These are phyloP conservation scores for Glossophaga mutica DNA, from an alignment of 2,797 vertebrate species.

Conservation along the genomic window DNA sequence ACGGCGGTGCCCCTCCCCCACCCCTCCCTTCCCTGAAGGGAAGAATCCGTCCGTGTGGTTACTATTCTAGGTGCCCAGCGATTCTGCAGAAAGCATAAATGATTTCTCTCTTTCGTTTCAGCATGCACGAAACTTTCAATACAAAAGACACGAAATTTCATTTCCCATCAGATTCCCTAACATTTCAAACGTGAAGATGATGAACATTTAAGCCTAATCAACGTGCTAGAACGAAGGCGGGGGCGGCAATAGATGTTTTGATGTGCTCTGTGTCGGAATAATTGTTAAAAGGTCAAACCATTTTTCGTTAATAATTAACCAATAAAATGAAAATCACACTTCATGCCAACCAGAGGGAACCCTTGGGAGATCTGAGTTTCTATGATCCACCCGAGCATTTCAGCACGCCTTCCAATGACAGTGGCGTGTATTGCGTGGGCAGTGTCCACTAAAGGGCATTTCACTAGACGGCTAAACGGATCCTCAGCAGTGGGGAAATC, in stretches of 20 bases:
- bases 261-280: conserved; percentile 1
- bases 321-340: background rate
- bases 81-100: background rate
- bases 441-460: background rate
- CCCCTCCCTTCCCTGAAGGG: background rate
- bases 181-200: background rate
- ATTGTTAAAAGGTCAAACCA: background rate
- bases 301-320: background rate
- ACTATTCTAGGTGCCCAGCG: background rate
- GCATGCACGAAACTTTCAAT: background rate
- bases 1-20: background rate
- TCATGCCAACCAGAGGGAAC: background rate
- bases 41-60: background rate
- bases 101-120: background rate
- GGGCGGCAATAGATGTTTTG: background rate
- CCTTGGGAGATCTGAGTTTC: conserved; percentile 34
- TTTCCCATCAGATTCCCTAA: background rate
- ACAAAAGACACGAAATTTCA: background rate
- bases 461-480: too few species aligned
- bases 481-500: background rate
- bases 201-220: background rate
- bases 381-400: background rate
- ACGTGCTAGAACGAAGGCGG: background rate
- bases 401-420: background rate
- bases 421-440: background rate